Conservation (phyloP, 1,140 invertebrate species). For the Phymorhynchus buccinoides region DNA sequence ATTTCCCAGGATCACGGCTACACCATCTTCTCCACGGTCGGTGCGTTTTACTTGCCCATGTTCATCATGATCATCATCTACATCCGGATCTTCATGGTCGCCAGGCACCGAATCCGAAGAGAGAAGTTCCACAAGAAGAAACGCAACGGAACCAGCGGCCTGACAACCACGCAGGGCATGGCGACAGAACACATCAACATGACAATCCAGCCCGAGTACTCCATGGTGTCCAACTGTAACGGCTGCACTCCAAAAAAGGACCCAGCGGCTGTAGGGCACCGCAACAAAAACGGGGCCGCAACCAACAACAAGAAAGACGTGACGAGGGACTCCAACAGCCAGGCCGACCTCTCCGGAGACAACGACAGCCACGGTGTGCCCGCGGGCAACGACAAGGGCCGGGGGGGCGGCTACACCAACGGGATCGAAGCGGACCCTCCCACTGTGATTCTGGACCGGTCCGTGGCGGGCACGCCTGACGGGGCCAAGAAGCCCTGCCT, state of each 20-base stretch:
- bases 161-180: neutral
- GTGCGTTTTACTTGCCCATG: slow-evolving; percentile 74
- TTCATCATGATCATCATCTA: slow-evolving; percentile 72
- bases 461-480: slow-evolving; percentile 39
- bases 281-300: slow-evolving; percentile 22
- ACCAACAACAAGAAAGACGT: slow-evolving; percentile 21
- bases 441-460: slow-evolving; percentile 1
- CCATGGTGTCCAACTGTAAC: slow-evolving; percentile 52
- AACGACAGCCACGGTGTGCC: slow-evolving; percentile 14
- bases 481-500: slow-evolving; percentile 47
- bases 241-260: slow-evolving; percentile 41
- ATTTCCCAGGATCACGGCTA: slow-evolving; percentile 71
- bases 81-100: slow-evolving; percentile 69
- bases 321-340: slow-evolving; percentile 2
- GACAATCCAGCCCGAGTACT: slow-evolving; percentile 48
- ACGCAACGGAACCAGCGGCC: slow-evolving; percentile 39
- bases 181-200: slow-evolving; percentile 38
- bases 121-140: slow-evolving; percentile 61
- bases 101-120: slow-evolving; percentile 67
- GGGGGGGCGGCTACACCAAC: slow-evolving; percentile 28
- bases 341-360: slow-evolving; percentile 28
- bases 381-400: neutral
- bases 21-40: slow-evolving; percentile 72
- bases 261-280: slow-evolving; percentile 33
- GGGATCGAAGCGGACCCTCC: slow-evolving; percentile 22